Evolutionary conservation across 2,113 vertebrate genomes (phyloP).

Genomic region (Dromaius novaehollandiae): DNA sequence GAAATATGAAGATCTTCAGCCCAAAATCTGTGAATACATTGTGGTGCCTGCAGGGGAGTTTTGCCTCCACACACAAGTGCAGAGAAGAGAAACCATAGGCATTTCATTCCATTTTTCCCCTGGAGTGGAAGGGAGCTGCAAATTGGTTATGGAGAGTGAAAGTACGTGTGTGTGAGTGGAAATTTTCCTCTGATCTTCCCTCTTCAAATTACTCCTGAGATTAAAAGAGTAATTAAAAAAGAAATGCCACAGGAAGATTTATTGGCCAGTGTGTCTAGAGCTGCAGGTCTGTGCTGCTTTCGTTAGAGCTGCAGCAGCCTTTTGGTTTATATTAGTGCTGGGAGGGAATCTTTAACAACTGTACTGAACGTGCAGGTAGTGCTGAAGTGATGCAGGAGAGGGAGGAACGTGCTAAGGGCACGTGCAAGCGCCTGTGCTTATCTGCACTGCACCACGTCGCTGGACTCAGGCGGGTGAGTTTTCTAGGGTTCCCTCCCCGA

Average conservation of each 20-base stretch:
- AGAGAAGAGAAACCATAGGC: not conserved
- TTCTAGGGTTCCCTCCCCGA: not conserved
- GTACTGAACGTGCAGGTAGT: not conserved
- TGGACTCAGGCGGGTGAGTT: not conserved
- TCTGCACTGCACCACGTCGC: not conserved
- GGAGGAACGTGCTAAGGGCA: not conserved
- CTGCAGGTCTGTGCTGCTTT: not conserved
- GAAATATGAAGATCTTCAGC: not conserved
- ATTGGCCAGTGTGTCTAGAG: not conserved
- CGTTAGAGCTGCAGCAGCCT: not conserved
- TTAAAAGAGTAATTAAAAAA: conserved; percentile 21
- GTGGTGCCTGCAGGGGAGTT: not conserved
- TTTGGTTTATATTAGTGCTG: not conserved
- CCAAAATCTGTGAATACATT: not conserved
- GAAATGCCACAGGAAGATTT: not conserved
- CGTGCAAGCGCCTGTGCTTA: too few species aligned
- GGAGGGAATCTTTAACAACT: not conserved
- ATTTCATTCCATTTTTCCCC: not conserved
- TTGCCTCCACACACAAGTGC: not conserved
- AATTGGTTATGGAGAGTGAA: not conserved
- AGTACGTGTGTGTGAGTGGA: not conserved
- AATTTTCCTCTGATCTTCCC: not conserved
- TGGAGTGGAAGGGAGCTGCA: not conserved
- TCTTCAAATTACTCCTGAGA: conserved; percentile 27
- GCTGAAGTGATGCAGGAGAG: not conserved